Evolutionary conservation across 92 coral and sea anemone species (phyloP).

Genomic region (Actinernus sp.): DNA sequence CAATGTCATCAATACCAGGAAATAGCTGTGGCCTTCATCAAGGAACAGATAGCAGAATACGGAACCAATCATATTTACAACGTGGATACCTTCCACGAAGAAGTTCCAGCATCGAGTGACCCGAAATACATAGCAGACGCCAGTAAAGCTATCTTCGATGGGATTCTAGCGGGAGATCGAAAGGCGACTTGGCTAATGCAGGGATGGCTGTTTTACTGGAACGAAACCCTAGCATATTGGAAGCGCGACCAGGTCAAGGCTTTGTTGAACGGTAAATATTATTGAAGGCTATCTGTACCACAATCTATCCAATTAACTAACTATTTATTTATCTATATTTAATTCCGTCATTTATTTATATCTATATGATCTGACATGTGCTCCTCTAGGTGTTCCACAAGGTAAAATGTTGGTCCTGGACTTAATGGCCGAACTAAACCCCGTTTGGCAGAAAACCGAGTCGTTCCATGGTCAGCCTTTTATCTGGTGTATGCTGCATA

Average conservation of each 20-base stretch:
- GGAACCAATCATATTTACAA: slow-evolving; percentile 94
- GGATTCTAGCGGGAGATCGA: slow-evolving; percentile 84
- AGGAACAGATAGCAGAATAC: slow-evolving; percentile 73
- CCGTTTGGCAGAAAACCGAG: slow-evolving; percentile 85
- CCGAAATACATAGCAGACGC: slow-evolving; percentile 71
- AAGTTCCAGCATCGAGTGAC: slow-evolving; percentile 85
- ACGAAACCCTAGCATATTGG: slow-evolving; percentile 71
- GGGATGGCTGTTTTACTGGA: slow-evolving; percentile 84
- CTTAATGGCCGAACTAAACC: slow-evolving; percentile 76
- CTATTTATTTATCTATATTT: too few species aligned
- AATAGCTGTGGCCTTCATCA: slow-evolving; percentile 83
- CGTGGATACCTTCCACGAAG: slow-evolving; percentile 92
- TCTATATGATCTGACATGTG: not conserved
- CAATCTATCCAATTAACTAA: too few species aligned
- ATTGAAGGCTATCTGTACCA: too few species aligned
- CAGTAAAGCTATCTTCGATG: slow-evolving; percentile 87
- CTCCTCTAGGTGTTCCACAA: slow-evolving; percentile 77
- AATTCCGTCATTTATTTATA: too few species aligned
- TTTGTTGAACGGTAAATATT: slow-evolving; percentile 82
- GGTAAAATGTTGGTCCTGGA: slow-evolving; percentile 95
- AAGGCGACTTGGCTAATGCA: slow-evolving; percentile 95
- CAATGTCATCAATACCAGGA: slow-evolving; percentile 31
- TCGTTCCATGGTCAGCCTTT: slow-evolving; percentile 97
- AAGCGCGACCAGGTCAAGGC: slow-evolving; percentile 85
- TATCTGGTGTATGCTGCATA: slow-evolving; percentile 99